phyloP scores from a whole-genome alignment of 2,797 vertebrate genomes.

The Malurus splendens region DNA sequence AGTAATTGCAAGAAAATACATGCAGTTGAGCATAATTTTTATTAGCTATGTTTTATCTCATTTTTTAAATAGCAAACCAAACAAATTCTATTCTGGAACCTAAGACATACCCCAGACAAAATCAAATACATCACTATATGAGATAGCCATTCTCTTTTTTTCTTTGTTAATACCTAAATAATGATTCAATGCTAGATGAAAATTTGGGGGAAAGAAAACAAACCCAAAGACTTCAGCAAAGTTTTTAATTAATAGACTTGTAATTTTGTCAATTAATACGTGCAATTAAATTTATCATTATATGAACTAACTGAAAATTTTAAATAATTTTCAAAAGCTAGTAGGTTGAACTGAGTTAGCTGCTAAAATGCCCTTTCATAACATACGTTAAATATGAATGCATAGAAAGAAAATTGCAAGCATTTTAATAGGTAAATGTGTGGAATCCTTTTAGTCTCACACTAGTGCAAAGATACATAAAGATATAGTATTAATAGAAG shows the following conservation, averaged over 20 bases:
- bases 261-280: not conserved
- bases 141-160: not conserved
- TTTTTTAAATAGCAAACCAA: not conserved
- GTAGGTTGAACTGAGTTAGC: not conserved
- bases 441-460: not conserved
- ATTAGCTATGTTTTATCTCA: not conserved
- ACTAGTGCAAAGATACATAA: not conserved
- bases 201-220: rapidly evolving
- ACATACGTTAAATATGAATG: not conserved
- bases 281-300: not conserved
- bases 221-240: not conserved
- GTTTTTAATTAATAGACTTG: not conserved
- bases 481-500: not conserved
- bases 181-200: not conserved
- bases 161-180: not conserved
- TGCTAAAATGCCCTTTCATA: not conserved
- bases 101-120: not conserved
- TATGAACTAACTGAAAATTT: not conserved
- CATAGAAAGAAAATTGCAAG: not conserved
- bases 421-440: not conserved
- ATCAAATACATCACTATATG: not conserved
- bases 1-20: not conserved
- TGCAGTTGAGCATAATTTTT: not conserved
- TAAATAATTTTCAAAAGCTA: not conserved
- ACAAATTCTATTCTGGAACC: not conserved